Evolutionary conservation across 2,797 vertebrate genomes (phyloP).

Genomic region (Chelidonichthys spinosus): DNA sequence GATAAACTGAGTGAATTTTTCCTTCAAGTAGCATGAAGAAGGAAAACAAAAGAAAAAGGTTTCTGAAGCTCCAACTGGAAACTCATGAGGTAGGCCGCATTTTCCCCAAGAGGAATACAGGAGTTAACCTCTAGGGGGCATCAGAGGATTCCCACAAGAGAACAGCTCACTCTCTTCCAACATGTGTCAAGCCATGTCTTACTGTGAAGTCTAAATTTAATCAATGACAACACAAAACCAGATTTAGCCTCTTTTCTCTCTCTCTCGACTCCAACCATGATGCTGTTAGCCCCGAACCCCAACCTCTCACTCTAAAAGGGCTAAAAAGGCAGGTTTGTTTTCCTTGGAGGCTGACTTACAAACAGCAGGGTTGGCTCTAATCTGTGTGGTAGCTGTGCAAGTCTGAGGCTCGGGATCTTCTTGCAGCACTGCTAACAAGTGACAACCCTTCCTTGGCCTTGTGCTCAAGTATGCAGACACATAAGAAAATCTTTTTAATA

Average conservation of each 20-base stretch:
- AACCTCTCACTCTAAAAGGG: constrained; percentile 42
- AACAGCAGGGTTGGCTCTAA: constrained; percentile 67
- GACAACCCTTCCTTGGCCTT: constrained; percentile 34
- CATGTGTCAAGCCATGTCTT: constrained; percentile 41
- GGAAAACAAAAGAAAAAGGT: constrained; percentile 55
- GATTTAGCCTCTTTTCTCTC: constrained; percentile 46
- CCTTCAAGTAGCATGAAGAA: constrained; percentile 42
- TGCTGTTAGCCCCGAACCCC: constrained; percentile 13
- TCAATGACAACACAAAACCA: constrained; percentile 50
- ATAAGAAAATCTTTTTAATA: constrained; percentile 51
- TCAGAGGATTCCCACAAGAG: constrained; percentile 56
- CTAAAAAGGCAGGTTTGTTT: constrained; percentile 77
- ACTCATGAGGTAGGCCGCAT: constrained; percentile 17
- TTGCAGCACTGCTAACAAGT: constrained; percentile 39
- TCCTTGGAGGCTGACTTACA: constrained; percentile 70
- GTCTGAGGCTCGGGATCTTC: constrained; percentile 56
- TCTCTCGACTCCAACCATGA: constrained; percentile 39
- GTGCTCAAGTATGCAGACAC: constrained; percentile 9
- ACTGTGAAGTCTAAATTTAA: constrained; percentile 52
- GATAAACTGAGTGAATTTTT: constrained; percentile 43
- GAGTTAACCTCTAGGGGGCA: constrained; percentile 69
- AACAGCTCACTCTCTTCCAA: constrained; percentile 31
- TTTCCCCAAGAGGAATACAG: constrained; percentile 38
- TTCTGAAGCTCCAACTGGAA: constrained; percentile 53
- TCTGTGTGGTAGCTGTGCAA: constrained; percentile 64